phyloP scores from a whole-genome alignment of 1,140 invertebrate genomes.

The Lordiphosa clarofinis region DNA sequence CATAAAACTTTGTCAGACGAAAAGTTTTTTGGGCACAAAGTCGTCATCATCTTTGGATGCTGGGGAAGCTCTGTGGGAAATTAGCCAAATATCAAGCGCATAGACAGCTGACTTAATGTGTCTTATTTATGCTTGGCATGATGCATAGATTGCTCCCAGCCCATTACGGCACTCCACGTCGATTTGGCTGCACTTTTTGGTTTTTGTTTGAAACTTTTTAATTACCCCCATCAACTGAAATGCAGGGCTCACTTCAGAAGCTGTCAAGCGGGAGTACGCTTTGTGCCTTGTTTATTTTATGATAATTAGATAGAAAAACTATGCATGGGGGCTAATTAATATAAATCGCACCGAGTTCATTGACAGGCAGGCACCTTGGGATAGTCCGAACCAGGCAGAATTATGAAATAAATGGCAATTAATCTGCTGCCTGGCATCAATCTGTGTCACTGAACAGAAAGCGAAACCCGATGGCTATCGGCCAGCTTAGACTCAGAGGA shows the following conservation, averaged over 20 bases:
- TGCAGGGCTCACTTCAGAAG: slow-evolving; percentile 38
- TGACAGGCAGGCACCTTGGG: too few relatives aligned
- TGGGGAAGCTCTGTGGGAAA: slow-evolving; percentile 20
- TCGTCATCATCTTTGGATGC: slow-evolving; percentile 26
- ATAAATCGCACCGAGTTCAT: too few relatives aligned
- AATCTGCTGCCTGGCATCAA: slow-evolving; percentile 49
- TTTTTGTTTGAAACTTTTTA: slow-evolving; percentile 57
- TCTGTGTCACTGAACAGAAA: slow-evolving; percentile 63
- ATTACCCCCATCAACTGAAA: slow-evolving; percentile 70
- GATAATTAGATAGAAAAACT: slow-evolving; percentile 48
- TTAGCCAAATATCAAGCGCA: slow-evolving; percentile 38
- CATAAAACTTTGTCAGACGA: slow-evolving; percentile 67
- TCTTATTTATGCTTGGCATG: slow-evolving; percentile 51
- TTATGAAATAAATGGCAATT: slow-evolving; percentile 41
- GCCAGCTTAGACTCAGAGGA: slow-evolving; percentile 20
- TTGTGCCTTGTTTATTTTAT: slow-evolving; percentile 37
- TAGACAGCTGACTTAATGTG: slow-evolving; percentile 33
- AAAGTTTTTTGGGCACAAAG: slow-evolving; percentile 54
- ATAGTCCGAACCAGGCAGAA: slow-evolving; percentile 1
- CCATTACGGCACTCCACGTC: slow-evolving; percentile 19
- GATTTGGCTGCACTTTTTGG: slow-evolving; percentile 44
- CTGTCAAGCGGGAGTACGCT: slow-evolving; percentile 4
- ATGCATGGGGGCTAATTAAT: not conserved
- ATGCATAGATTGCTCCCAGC: slow-evolving; percentile 18
- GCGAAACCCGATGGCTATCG: slow-evolving; percentile 61